Conservation (phyloP, 2,888 invertebrate species). For the Hypercompe scribonia region DNA sequence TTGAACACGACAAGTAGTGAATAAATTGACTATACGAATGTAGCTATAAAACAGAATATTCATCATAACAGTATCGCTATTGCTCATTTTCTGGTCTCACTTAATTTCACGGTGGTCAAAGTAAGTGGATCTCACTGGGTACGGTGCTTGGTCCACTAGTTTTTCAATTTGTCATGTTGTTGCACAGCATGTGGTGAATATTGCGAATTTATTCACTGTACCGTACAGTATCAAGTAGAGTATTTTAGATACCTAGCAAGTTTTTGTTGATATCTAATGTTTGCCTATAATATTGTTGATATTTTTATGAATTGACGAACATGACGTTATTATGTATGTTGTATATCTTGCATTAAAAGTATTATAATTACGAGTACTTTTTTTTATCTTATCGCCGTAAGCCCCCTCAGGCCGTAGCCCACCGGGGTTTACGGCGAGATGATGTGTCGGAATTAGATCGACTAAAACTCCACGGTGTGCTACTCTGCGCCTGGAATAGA, state of each 20-base stretch:
- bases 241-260: conserved; percentile 46
- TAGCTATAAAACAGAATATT: conserved; percentile 37
- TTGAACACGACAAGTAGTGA: not conserved
- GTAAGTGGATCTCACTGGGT: conserved; percentile 57
- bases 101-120: conserved; percentile 67
- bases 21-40: conserved; percentile 6
- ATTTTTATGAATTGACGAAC: not conserved
- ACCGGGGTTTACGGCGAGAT: too few species aligned
- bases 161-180: conserved; percentile 64
- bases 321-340: too few species aligned
- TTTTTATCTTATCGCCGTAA: too few species aligned
- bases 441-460: too few species aligned
- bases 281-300: not conserved
- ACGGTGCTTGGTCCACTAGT: conserved; percentile 52
- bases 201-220: conserved; percentile 66
- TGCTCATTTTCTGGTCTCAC: conserved; percentile 50
- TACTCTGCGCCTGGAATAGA: too few species aligned
- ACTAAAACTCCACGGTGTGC: too few species aligned
- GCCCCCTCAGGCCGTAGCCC: too few species aligned
- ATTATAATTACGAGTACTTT: too few species aligned
- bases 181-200: conserved; percentile 54
- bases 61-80: conserved; percentile 32
- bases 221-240: conserved; percentile 40
- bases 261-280: not conserved
- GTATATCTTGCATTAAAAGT: too few species aligned